Evolutionary conservation across 2,797 vertebrate genomes (phyloP).

Genomic region (Xiphophorus birchmanni): DNA sequence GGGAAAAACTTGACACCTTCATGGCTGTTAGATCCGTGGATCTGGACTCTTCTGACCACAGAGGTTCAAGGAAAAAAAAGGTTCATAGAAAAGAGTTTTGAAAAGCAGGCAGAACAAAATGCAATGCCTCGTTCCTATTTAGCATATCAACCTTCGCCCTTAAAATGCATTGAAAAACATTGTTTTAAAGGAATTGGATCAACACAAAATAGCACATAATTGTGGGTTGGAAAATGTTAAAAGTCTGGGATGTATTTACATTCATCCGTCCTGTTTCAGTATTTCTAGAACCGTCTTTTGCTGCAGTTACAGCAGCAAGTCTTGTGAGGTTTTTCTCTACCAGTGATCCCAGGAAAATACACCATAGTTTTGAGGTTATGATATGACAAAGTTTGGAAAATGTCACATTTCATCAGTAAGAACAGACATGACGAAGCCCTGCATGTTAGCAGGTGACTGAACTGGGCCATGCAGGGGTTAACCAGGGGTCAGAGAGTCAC

Average conservation of each 20-base stretch:
- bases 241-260: background rate
- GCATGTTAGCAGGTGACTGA: slow-evolving; percentile 42
- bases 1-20: slow-evolving; percentile 38
- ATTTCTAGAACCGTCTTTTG: background rate
- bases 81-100: slow-evolving; percentile 36
- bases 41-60: slow-evolving; percentile 13
- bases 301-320: background rate
- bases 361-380: background rate
- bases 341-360: background rate
- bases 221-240: background rate
- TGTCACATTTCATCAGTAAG: slow-evolving; percentile 34
- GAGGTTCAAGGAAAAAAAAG: slow-evolving; percentile 38
- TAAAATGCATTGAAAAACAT: background rate
- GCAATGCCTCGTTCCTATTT: background rate
- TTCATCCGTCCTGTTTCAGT: background rate
- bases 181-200: background rate
- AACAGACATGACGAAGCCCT: slow-evolving; percentile 31
- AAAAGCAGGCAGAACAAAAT: background rate
- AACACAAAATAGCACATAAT: background rate
- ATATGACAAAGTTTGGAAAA: slow-evolving; percentile 9
- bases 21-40: slow-evolving; percentile 11
- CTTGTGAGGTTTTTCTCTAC: background rate
- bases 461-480: slow-evolving; percentile 40
- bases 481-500: slow-evolving; percentile 52
- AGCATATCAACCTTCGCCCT: background rate